phyloP scores from a whole-genome alignment of 2,113 vertebrate species.

The Hippocampus zosterae region DNA sequence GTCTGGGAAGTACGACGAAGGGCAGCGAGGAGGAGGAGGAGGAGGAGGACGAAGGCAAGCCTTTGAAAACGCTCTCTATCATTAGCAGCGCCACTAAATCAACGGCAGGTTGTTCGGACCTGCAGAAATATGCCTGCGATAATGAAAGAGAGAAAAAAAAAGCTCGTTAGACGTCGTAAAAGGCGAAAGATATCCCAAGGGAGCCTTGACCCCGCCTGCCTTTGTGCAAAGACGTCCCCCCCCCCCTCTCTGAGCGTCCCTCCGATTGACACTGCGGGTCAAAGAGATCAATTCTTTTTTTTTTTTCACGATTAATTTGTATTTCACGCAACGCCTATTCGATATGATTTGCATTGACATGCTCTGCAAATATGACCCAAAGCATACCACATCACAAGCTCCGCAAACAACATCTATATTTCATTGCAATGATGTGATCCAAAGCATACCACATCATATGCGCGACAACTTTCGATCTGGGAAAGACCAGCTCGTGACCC shows the following conservation, averaged over 20 bases:
- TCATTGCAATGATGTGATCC: too few species aligned
- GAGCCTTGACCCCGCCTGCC: background rate
- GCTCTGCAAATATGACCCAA: too few species aligned
- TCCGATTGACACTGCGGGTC: background rate
- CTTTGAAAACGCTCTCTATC: slow-evolving; percentile 69
- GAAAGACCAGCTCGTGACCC: too few species aligned
- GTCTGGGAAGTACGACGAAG: background rate
- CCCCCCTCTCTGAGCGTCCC: background rate
- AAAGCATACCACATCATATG: too few species aligned
- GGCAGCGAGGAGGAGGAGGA: background rate
- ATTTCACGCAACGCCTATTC: too few species aligned
- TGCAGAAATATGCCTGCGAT: slow-evolving; percentile 50
- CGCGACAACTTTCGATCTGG: too few species aligned
- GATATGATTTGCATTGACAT: too few species aligned
- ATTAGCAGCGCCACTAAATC: slow-evolving; percentile 59
- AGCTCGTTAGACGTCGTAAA: background rate
- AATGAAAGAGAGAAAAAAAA: slow-evolving; percentile 47
- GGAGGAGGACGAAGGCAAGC: slow-evolving; percentile 7
- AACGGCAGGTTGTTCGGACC: slow-evolving; percentile 59
- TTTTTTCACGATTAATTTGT: too few species aligned
- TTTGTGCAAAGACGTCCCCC: background rate
- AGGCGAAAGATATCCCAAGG: background rate
- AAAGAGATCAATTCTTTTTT: background rate
- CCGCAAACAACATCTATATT: too few species aligned
- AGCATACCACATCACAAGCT: too few species aligned